phyloP scores from a whole-genome alignment of 2,888 invertebrate genomes.

The Cenopis cana region DNA sequence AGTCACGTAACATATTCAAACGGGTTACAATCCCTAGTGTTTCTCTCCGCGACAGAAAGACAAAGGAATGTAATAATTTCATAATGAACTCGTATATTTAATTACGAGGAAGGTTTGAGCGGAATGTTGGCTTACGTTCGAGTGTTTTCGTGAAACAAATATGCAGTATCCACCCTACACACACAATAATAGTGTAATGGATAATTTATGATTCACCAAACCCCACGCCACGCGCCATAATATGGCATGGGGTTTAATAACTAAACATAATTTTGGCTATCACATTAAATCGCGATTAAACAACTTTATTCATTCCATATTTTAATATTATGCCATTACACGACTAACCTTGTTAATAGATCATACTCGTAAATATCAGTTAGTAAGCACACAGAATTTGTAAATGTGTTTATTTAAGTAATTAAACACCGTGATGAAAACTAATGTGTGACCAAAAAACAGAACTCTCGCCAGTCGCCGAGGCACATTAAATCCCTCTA shows the following conservation, averaged over 20 bases:
- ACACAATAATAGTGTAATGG: conserved; percentile 16
- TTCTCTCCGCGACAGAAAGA: conserved; percentile 23
- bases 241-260: no score
- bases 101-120: conserved; percentile 43
- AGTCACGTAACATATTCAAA: background rate
- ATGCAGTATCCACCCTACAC: background rate
- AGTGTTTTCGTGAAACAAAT: conserved; percentile 27
- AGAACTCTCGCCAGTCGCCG: background rate
- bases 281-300: background rate
- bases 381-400: no score
- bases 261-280: no score
- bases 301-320: conserved; percentile 27
- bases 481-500: conserved; percentile 9
- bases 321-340: conserved; percentile 18
- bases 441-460: conserved; percentile 1
- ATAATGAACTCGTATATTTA: conserved; percentile 41
- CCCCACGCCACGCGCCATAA: no score
- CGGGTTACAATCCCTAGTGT: conserved; percentile 8
- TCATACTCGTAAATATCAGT: background rate
- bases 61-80: conserved; percentile 38
- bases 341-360: conserved; percentile 17
- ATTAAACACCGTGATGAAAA: conserved; percentile 11
- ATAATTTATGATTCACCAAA: background rate
- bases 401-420: no score
- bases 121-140: conserved; percentile 24